Conservation (phyloP, 2,888 invertebrate species). For the Drosophila gaucha region DNA sequence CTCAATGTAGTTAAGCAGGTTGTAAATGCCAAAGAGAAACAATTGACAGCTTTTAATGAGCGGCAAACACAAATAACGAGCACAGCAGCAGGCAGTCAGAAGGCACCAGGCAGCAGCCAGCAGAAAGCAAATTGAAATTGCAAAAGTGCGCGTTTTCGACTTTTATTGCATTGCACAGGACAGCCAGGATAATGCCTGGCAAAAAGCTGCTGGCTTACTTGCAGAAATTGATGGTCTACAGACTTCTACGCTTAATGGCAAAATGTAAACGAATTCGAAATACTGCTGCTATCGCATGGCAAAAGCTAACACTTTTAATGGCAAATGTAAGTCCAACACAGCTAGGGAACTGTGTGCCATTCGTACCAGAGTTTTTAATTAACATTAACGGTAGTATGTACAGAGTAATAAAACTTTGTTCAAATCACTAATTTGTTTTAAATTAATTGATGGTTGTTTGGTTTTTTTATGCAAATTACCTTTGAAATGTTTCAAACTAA, state of each 20-base stretch:
- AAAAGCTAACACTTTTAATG: slow-evolving; percentile 29
- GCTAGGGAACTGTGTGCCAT: background rate
- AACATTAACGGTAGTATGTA: background rate
- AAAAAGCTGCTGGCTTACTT: slow-evolving; percentile 45
- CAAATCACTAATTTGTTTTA: background rate
- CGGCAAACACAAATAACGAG: slow-evolving; percentile 58
- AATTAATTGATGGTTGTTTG: background rate
- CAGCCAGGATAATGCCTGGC: slow-evolving; percentile 34
- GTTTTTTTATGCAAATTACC: background rate
- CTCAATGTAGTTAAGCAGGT: slow-evolving; percentile 48
- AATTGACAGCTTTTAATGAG: slow-evolving; percentile 79
- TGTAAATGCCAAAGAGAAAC: slow-evolving; percentile 72
- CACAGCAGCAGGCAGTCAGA: slow-evolving; percentile 7
- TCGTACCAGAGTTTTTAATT: slow-evolving; percentile 19
- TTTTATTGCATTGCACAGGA: slow-evolving; percentile 44
- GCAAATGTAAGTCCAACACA: slow-evolving; percentile 5
- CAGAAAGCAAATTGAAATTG: slow-evolving; percentile 58
- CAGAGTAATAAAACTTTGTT: slow-evolving; percentile 2
- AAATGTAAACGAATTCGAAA: slow-evolving; percentile 40
- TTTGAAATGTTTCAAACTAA: too few species aligned
- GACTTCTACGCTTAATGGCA: slow-evolving; percentile 29
- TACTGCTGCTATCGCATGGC: slow-evolving; percentile 2
- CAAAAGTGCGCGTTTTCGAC: slow-evolving; percentile 40
- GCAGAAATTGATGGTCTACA: slow-evolving; percentile 60
- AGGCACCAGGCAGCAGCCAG: slow-evolving; percentile 9